Base-by-base conservation (phyloP, 2,113 vertebrate genomes). In the Caranx melampygus region DNA sequence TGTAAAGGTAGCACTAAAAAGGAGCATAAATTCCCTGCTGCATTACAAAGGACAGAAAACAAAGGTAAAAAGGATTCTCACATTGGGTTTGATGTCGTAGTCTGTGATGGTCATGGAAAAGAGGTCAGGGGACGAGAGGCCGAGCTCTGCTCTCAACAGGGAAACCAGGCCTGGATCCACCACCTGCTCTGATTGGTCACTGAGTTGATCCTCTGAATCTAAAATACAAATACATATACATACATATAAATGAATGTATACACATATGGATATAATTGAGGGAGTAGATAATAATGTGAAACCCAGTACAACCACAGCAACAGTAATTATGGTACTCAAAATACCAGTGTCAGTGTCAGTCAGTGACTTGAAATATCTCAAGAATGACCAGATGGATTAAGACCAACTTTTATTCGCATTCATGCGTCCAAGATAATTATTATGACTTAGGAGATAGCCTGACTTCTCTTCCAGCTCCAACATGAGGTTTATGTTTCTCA, bases 81-180 rank as follows among this genome's bases (percentile, higher is more conserved):
- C 95, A 4, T 78, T 83, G 51, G 90, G 83, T 62, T 81, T 92
- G 45, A 95, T 87, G 87, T 96, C 94, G 40, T 95, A 95, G 87
- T 96, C 95, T 3, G 93, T 93, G 81, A 96, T 61, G 2, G 92
- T 92, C 94, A 95, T 92, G 37, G 93, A 95, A 72, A 95, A 96
- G 49, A 94, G 92, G 55, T 95, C 91, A 3, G 91, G 37, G 20
- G 92, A 91, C 0, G 88, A 88, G 42, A 95, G 74, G 21, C 93
- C 82, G 3, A 94, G 91, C 49, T 95, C 93, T 20, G 89, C 52
- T 37, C 93, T 92, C 33, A 96, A 78, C 72, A 94, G 81, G 2
- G 88, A 79, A 57, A 93, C 91, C 42, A 95, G 76, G 3, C 91
- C 92, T 15, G 84, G 31, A 20, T 91, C 89, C 31, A 80, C 89